Evolutionary conservation across 2,888 invertebrate species (phyloP).

Genomic region (Esperia sulphurella): DNA sequence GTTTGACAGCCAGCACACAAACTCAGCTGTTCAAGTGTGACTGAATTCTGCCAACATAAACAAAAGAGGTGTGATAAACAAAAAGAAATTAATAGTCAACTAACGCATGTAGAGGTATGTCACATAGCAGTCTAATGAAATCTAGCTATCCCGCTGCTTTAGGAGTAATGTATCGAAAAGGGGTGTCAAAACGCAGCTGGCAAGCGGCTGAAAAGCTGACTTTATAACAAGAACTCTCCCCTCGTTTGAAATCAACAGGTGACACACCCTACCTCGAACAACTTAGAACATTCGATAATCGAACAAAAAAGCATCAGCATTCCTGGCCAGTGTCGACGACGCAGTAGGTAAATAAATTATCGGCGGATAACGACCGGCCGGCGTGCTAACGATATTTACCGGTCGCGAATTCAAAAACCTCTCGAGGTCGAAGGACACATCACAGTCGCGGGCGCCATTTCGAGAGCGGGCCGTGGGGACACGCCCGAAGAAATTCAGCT

Average conservation of each 20-base stretch:
- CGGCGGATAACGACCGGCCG: constrained; percentile 33
- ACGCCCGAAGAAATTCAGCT: constrained; percentile 54
- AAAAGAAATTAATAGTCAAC: too few species aligned
- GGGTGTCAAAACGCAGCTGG: not conserved
- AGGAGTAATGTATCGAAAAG: not conserved
- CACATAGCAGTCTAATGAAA: not conserved
- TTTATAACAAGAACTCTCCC: constrained; percentile 19
- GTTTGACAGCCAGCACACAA: too few species aligned
- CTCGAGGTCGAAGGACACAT: constrained; percentile 35
- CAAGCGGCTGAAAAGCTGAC: constrained; percentile 6
- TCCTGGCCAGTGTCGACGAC: constrained; percentile 3
- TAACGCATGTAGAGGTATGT: too few species aligned
- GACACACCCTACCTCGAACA: constrained; percentile 57
- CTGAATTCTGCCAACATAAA: too few species aligned
- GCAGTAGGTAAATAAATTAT: constrained; percentile 11
- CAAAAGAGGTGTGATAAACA: too few species aligned
- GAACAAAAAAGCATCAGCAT: constrained; percentile 8
- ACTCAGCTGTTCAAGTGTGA: too few species aligned
- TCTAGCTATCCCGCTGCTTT: constrained; percentile 8
- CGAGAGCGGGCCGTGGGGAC: constrained; percentile 55
- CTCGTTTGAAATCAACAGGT: constrained; percentile 57
- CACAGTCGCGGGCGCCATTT: constrained; percentile 68
- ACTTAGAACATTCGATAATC: constrained; percentile 2
- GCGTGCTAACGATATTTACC: constrained; percentile 61
- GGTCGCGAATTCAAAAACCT: constrained; percentile 65